A percentile compares a stretch with the other conserved stretches of the same genome.
Evolutionary conservation across 2,113 vertebrate species (phyloP).

Genomic region (Casuarius casuarius): DNA sequence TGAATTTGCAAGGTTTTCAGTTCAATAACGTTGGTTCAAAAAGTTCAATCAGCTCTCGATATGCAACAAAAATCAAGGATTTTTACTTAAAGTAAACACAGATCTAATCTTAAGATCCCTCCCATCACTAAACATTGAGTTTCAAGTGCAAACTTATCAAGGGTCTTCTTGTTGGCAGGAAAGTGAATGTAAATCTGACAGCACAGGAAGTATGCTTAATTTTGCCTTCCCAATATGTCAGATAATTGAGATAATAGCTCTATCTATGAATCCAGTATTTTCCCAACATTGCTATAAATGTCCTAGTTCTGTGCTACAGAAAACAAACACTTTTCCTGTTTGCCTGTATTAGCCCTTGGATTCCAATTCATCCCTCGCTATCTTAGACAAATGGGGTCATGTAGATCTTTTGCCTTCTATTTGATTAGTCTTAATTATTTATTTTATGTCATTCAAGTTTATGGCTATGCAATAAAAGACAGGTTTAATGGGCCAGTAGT

Average conservation of each 20-base stretch:
- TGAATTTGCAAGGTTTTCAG: neutral
- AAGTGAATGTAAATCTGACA: neutral
- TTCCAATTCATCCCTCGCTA: constrained; percentile 6
- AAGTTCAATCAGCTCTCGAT: neutral
- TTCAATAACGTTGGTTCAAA: neutral
- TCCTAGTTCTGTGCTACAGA: neutral
- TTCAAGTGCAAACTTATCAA: neutral
- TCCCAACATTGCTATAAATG: neutral
- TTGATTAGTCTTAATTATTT: constrained; percentile 64
- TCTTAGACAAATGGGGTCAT: constrained; percentile 10
- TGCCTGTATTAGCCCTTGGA: neutral
- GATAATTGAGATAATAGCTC: neutral
- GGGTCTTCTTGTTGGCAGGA: neutral
- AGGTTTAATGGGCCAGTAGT: constrained; percentile 54
- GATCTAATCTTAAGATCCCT: neutral
- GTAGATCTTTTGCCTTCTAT: neutral
- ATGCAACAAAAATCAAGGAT: neutral
- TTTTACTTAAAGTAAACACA: neutral
- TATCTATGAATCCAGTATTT: neutral
- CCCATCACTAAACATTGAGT: neutral
- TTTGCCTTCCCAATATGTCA: neutral
- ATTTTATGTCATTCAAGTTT: constrained; percentile 69
- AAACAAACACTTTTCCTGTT: constrained; percentile 10
- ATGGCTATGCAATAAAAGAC: constrained; percentile 58
- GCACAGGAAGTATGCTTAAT: neutral